These are phyloP conservation scores for Gephyroberyx darwinii DNA, from an alignment of 2,797 vertebrate genomes.

Conservation along the genomic window DNA sequence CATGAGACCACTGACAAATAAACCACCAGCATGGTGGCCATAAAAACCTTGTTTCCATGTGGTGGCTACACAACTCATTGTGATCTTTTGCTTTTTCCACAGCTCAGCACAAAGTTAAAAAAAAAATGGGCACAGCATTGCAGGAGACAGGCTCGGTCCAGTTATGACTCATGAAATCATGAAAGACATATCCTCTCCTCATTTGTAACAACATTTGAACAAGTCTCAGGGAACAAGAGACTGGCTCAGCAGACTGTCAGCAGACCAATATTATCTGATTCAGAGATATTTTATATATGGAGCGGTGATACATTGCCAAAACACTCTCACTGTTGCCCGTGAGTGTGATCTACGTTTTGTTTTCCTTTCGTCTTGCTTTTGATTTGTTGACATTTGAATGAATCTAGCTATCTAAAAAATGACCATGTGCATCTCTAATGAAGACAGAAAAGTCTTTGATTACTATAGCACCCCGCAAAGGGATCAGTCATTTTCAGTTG, in stretches of 20 bases:
- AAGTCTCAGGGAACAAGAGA: slow-evolving; percentile 35
- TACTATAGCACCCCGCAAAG: no score
- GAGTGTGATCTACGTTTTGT: no score
- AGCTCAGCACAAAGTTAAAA: slow-evolving; percentile 35
- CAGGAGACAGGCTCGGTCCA: slow-evolving; percentile 15
- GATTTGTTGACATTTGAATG: no score
- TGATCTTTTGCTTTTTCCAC: slow-evolving; percentile 27
- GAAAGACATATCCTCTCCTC: slow-evolving; percentile 26
- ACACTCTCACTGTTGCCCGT: not conserved
- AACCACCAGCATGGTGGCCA: slow-evolving; percentile 26
- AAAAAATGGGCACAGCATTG: slow-evolving; percentile 16
- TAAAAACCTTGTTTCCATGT: slow-evolving; percentile 31
- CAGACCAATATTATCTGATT: not conserved
- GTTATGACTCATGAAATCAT: slow-evolving; percentile 26
- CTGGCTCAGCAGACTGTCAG: not conserved
- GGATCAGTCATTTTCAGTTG: no score
- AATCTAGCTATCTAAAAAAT: no score
- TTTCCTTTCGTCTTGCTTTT: no score
- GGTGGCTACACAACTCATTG: slow-evolving; percentile 5
- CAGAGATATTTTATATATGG: slow-evolving; percentile 1
- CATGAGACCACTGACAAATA: slow-evolving; percentile 59
- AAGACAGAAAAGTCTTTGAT: no score
- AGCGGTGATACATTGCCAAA: not conserved
- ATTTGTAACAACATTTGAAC: slow-evolving; percentile 29
- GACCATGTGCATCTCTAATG: no score